Evolutionary conservation across 2,797 vertebrate genomes (phyloP).

Genomic region (Phylloscopus collybita): DNA sequence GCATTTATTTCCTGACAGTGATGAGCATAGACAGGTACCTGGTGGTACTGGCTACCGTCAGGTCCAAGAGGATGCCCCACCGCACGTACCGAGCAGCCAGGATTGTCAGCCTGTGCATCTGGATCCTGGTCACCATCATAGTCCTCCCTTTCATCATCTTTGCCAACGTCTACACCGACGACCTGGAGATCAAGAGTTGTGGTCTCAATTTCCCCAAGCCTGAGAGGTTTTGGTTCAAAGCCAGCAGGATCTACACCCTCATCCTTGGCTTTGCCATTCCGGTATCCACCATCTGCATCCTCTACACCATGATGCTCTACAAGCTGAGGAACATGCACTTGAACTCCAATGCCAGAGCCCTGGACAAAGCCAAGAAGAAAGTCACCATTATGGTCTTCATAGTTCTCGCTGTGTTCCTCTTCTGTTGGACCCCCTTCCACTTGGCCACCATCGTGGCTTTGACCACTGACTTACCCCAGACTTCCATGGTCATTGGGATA

Average conservation of each 20-base stretch:
- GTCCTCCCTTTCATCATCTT: slow-evolving; percentile 86
- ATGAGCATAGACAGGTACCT: slow-evolving; percentile 89
- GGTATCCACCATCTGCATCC: slow-evolving; percentile 84
- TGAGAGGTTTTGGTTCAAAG: slow-evolving; percentile 86
- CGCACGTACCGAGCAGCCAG: slow-evolving; percentile 83
- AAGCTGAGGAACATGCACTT: slow-evolving; percentile 84
- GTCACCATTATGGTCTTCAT: slow-evolving; percentile 89
- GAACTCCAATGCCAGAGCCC: slow-evolving; percentile 84
- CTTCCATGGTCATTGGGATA: slow-evolving; percentile 83
- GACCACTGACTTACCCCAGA: slow-evolving; percentile 86
- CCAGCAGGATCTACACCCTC: slow-evolving; percentile 85
- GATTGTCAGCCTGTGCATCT: slow-evolving; percentile 84
- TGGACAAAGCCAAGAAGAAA: slow-evolving; percentile 88
- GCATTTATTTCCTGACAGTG: slow-evolving; percentile 87
- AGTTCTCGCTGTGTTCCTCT: slow-evolving; percentile 85
- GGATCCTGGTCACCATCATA: slow-evolving; percentile 84
- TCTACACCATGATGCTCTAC: slow-evolving; percentile 86
- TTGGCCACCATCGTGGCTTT: slow-evolving; percentile 87
- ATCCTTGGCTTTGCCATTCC: slow-evolving; percentile 87
- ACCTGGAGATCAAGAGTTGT: slow-evolving; percentile 83
- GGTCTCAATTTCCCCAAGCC: slow-evolving; percentile 86
- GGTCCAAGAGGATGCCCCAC: slow-evolving; percentile 82
- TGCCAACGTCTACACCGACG: slow-evolving; percentile 76
- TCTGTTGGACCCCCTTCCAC: slow-evolving; percentile 90
- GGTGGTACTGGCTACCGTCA: slow-evolving; percentile 84